phyloP scores from a whole-genome alignment of 2,797 vertebrate species.

The Telmatherina bonti region DNA sequence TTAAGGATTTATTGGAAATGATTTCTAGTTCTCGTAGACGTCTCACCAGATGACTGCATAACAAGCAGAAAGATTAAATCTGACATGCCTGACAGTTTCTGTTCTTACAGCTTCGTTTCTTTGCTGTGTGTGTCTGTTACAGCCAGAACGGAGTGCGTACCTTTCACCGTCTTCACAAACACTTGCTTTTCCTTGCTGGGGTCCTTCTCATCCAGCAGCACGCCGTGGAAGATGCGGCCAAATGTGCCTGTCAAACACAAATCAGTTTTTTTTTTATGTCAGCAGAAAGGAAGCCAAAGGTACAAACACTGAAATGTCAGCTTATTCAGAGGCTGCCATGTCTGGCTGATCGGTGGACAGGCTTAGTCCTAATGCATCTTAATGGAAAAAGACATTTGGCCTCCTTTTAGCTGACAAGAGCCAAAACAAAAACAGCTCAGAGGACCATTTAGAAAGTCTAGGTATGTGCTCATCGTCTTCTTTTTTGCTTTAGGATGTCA shows the following conservation, averaged over 20 bases:
- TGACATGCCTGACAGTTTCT: background rate
- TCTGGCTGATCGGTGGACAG: constrained; percentile 50
- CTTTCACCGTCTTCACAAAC: constrained; percentile 99
- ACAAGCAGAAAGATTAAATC: background rate
- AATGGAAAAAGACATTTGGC: constrained; percentile 36
- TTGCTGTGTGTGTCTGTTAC: background rate
- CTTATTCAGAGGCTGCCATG: constrained; percentile 31
- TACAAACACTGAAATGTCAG: constrained; percentile 50
- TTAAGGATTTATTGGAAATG: background rate
- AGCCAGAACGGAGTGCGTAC: constrained; percentile 71
- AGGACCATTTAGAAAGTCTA: constrained; percentile 29
- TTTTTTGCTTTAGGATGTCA: constrained; percentile 52
- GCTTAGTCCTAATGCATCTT: constrained; percentile 27
- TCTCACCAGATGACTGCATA: background rate
- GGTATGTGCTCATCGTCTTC: constrained; percentile 44
- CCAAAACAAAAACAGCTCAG: constrained; percentile 37
- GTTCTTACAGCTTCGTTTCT: background rate
- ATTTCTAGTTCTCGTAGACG: too few relatives aligned
- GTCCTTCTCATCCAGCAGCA: constrained; percentile 96
- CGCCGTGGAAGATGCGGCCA: constrained; percentile 96
- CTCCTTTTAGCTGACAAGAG: constrained; percentile 11
- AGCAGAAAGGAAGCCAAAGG: constrained; percentile 22
- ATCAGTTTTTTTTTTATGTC: constrained; percentile 45
- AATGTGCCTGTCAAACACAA: constrained; percentile 90
- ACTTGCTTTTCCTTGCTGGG: constrained; percentile 94